phyloP scores from a whole-genome alignment of 2,797 vertebrate genomes.

The Acomys russatus region DNA sequence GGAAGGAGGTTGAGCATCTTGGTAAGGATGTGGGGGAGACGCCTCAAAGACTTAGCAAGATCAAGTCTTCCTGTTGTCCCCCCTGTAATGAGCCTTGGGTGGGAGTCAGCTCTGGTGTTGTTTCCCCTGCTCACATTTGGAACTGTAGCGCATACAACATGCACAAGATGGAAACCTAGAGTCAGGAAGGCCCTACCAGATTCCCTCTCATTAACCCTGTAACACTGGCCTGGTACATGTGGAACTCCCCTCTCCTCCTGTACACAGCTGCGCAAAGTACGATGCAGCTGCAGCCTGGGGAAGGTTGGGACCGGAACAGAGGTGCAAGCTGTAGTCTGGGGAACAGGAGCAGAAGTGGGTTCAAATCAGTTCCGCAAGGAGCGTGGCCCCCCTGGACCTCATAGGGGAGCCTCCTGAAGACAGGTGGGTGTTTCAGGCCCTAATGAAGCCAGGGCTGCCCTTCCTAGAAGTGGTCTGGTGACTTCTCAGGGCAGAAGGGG shows the following conservation, averaged over 20 bases:
- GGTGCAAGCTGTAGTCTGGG: not conserved
- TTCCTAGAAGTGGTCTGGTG: not conserved
- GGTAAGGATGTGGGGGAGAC: not conserved
- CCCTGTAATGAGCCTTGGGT: not conserved
- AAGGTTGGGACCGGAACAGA: not conserved
- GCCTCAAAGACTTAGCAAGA: not conserved
- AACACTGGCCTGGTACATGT: fast-evolving
- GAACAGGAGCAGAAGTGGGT: not conserved
- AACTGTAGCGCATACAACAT: not conserved
- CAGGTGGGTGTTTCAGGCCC: fast-evolving
- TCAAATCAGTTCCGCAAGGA: not conserved
- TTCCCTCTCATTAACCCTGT: fast-evolving
- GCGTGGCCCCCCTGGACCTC: fast-evolving
- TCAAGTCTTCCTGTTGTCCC: fast-evolving
- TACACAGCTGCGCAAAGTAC: fast-evolving
- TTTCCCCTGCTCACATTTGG: fast-evolving
- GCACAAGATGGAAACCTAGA: fast-evolving
- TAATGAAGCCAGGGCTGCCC: not conserved
- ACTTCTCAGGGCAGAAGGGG: not conserved
- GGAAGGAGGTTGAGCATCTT: not conserved
- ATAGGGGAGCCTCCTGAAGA: no score
- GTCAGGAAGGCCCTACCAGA: not conserved
- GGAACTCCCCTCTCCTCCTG: fast-evolving
- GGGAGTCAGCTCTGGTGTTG: not conserved
- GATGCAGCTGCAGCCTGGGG: not conserved